Evolutionary conservation across 2,888 invertebrate species (phyloP), one percentile per base, ranked within the genome.

Genomic region (Andrena praecox): DNA sequence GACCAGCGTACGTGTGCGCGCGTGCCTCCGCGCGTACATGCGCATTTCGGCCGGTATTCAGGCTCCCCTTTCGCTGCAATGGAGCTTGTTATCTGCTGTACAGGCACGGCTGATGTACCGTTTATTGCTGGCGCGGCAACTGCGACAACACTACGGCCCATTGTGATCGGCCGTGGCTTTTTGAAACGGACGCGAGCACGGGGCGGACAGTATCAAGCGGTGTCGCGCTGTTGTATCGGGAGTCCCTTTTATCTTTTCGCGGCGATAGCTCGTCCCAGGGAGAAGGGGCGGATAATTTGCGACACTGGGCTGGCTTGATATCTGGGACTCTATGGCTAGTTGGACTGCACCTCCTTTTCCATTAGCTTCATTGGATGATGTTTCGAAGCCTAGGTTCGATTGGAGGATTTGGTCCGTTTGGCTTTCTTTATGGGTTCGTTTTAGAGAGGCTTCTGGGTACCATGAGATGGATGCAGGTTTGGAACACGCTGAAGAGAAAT

Each of bases 41-140:
- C 68, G 75, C 42, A 79, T 42, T 8, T 74, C 64, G 50, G 35
- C 16, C 62, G 59, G 76, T 64, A 78, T 74, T 77, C 83, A 29
- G 76, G 74, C 62, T 66, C 31, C 71, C 64, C 64, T 75, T 79
- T 66, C 75, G 54, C 75, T 79, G 87, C 82, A 87, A 86, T 80
- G 79, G 84, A 87, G 84, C 90, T 90, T 88, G 90, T 90, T 90
- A 90, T 90, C 90, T 81, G 81, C 69, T 79, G 77, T 78, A 77
- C 80, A 42, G 80, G 68, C 68, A 71, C 56, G 75, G 81, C 66
- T 86, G 83, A 90, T 85, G 85, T 86, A 85, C 87, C 82, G 85
- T 86, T 88, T 90, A 89, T 90, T 90, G 87, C 85, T 70, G 73
- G 72, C 63, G 66, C 56, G 80, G 80, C 78, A 78, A 78, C 82